Evolutionary conservation across 1,140 invertebrate species (phyloP).

Genomic region (Metopolophium dirhodum): DNA sequence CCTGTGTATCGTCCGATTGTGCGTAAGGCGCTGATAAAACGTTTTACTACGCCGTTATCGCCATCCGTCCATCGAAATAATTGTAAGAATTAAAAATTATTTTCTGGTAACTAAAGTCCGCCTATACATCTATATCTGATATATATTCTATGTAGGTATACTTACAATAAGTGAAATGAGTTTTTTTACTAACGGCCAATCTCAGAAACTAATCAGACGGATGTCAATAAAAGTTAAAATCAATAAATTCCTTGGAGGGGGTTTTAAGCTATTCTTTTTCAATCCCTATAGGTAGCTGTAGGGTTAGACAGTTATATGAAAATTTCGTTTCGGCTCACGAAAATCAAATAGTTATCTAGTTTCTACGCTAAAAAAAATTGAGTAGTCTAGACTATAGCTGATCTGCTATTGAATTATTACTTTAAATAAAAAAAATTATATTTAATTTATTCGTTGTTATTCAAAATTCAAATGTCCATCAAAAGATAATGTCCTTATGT

Average conservation of each 20-base stretch:
- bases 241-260: not conserved
- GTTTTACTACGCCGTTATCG: not conserved
- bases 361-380: no score
- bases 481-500: no score
- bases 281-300: not conserved
- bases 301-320: not conserved
- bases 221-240: not conserved
- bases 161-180: not conserved
- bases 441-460: no score
- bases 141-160: not conserved
- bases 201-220: not conserved
- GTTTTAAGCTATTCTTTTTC: not conserved
- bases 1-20: no score
- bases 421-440: no score
- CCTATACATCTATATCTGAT: not conserved
- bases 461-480: no score
- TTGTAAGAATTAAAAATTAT: not conserved
- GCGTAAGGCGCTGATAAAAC: not conserved
- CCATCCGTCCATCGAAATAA: not conserved
- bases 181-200: not conserved
- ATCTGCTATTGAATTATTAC: no score
- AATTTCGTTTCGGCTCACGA: not conserved
- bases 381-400: no score
- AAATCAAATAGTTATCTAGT: not conserved
- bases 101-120: not conserved